Conservation (phyloP, 2,888 invertebrate genomes). For the Drosophila prolongata region DNA sequence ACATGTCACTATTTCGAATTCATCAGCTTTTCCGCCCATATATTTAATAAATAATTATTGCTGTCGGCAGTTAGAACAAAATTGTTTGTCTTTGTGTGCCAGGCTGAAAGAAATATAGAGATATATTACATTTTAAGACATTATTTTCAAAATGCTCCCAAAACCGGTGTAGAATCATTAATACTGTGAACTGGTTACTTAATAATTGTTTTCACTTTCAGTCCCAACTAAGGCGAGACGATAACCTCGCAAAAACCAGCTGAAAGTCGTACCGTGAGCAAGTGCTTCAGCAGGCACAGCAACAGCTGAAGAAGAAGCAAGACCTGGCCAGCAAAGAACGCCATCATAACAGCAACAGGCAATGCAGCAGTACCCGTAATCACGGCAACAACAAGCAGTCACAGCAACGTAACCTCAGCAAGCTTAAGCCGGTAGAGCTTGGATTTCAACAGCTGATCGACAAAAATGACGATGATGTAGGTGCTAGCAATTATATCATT, state of each 20-base stretch:
- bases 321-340: slow-evolving; percentile 34
- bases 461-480: slow-evolving; percentile 63
- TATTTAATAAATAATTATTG: slow-evolving; percentile 29
- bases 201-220: slow-evolving; percentile 44
- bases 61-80: slow-evolving; percentile 26
- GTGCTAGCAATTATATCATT: background rate
- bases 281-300: slow-evolving; percentile 22
- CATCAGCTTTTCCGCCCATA: slow-evolving; percentile 26
- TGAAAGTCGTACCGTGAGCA: slow-evolving; percentile 82
- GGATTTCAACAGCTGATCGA: slow-evolving; percentile 53
- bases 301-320: slow-evolving; percentile 49
- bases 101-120: slow-evolving; percentile 45
- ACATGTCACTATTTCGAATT: slow-evolving; percentile 13
- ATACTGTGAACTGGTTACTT: background rate
- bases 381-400: slow-evolving; percentile 9
- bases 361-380: slow-evolving; percentile 9
- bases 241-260: slow-evolving; percentile 84
- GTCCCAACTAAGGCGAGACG: slow-evolving; percentile 84
- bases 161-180: background rate
- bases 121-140: slow-evolving; percentile 1
- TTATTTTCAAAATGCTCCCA: background rate
- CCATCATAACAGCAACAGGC: slow-evolving; percentile 25
- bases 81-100: slow-evolving; percentile 67
- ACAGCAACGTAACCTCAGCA: slow-evolving; percentile 31
- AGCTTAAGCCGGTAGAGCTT: slow-evolving; percentile 44